Evolutionary conservation across 2,888 invertebrate species (phyloP), one percentile per base, ranked within the genome.

Genomic region (Venusia cambrica): DNA sequence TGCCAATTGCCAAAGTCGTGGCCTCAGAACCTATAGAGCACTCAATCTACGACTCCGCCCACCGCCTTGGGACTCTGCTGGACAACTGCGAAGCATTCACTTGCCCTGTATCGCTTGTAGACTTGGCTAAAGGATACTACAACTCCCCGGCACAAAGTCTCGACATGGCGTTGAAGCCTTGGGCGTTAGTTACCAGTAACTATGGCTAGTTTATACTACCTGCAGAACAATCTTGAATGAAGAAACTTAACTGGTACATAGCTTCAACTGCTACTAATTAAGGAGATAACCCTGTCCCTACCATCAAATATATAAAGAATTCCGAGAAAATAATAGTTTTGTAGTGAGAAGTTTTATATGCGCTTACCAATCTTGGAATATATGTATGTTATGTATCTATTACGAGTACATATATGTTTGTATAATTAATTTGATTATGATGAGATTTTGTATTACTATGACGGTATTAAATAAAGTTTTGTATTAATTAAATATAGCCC

Each of bases 101-200:
- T 6, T 94, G 94, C 65, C 90, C 91, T 4, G 85, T 94, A 54
- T 94, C 94, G 0, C 66, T 94, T 44, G 87, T 94, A 27, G 92
- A 94, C 57, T 69, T 93, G 69, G 93, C 92, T 2, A 77, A 93
- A 48, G 93, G 93, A 2, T 85, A 85, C 29, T 85, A 87, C 40
- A 81, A 83, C 5, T 83, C 85, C 0, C 81, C 83, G 0, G 69
- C 81, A 0, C 75, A 84, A 0, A 60, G 54, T 7, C 18, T 65
- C 0, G 68, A 84, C 22, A 60, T 62, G 0, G 55, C 50, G 0
- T 48, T 50, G 6, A 73, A 62, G 14, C 85, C 81, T 1, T 85
- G 84, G 85, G 58, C 79, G 0, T 46, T 83, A 4, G 84, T 79
- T 28, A 80, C 72, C 17, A 79, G 73, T 49, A 68, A 47, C 8